Evolutionary conservation across 2,797 vertebrate genomes (phyloP).

Genomic region (Megalops cyprinoides): DNA sequence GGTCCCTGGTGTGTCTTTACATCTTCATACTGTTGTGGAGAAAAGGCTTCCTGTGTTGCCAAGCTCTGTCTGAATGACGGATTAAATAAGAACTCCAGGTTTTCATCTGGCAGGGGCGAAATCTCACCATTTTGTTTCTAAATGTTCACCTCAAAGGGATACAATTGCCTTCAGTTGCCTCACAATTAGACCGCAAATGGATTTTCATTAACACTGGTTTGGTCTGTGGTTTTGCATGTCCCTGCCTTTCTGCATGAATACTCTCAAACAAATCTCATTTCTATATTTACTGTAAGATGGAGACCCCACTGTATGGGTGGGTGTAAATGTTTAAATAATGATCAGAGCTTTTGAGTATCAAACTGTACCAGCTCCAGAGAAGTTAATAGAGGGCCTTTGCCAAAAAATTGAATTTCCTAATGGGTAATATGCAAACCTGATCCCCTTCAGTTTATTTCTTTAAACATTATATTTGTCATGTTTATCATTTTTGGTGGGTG

Average conservation of each 20-base stretch:
- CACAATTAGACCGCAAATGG: constrained; percentile 83
- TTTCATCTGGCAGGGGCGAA: constrained; percentile 85
- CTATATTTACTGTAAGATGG: not conserved
- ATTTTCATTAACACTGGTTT: constrained; percentile 76
- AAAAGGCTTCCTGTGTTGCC: constrained; percentile 66
- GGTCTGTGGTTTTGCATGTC: constrained; percentile 33
- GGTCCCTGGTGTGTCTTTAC: constrained; percentile 75
- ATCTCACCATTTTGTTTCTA: constrained; percentile 83
- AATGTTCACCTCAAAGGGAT: constrained; percentile 81
- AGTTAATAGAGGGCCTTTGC: not conserved
- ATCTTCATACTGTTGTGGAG: constrained; percentile 69
- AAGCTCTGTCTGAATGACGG: constrained; percentile 82
- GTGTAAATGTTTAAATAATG: not conserved
- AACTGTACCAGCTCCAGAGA: not conserved
- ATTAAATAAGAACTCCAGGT: constrained; percentile 86
- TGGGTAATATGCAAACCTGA: not conserved
- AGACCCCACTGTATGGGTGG: not conserved
- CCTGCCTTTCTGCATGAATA: constrained; percentile 62
- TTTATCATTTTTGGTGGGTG: constrained; percentile 80
- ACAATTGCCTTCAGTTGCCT: constrained; percentile 75
- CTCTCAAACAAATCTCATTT: not conserved
- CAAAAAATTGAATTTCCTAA: not conserved
- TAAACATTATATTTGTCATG: not conserved
- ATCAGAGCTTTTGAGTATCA: not conserved
- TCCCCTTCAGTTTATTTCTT: not conserved